A percentile compares a stretch with the other conserved stretches of the same genome.
Conservation (phyloP, 1,140 invertebrate species). For the Drosophila orena region DNA sequence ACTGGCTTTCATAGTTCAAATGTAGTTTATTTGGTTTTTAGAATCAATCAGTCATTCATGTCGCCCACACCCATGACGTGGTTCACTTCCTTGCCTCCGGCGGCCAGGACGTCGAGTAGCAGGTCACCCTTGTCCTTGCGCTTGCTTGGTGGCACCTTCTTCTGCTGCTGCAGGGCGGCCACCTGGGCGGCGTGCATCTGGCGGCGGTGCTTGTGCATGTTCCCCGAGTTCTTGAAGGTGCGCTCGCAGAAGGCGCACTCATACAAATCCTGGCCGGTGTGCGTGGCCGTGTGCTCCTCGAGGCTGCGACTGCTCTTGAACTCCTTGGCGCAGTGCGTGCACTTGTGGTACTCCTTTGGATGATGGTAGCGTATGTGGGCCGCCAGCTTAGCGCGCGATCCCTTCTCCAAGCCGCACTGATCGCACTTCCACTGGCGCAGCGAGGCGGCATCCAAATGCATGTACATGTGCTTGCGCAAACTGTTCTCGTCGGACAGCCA, state of each 20-base stretch:
- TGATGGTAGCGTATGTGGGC: constrained; percentile 58
- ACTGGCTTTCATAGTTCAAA: neutral
- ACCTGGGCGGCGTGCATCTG: constrained; percentile 62
- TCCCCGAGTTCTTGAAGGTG: constrained; percentile 62
- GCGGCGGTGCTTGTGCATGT: constrained; percentile 72
- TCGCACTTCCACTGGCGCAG: constrained; percentile 47
- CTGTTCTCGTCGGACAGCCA: constrained; percentile 58
- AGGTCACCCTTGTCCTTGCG: constrained; percentile 34
- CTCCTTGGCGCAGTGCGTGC: constrained; percentile 58
- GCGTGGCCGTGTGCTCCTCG: constrained; percentile 67
- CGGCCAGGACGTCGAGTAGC: constrained; percentile 24
- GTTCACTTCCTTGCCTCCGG: constrained; percentile 7
- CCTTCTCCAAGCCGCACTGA: constrained; percentile 50
- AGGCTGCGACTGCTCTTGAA: constrained; percentile 54
- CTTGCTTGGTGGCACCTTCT: constrained; percentile 43
- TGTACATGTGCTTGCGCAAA: constrained; percentile 57
- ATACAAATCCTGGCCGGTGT: constrained; percentile 67
- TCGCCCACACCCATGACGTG: neutral
- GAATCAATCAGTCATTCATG: constrained; percentile 32
- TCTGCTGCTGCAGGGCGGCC: constrained; percentile 46
- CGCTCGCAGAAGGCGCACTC: constrained; percentile 64
- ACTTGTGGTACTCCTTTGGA: constrained; percentile 53
- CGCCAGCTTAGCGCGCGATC: constrained; percentile 37
- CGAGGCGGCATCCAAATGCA: constrained; percentile 47
- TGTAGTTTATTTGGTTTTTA: constrained; percentile 20